Base-by-base conservation (phyloP, 2,888 invertebrate genomes). In the Leptogaster cylindrica region DNA sequence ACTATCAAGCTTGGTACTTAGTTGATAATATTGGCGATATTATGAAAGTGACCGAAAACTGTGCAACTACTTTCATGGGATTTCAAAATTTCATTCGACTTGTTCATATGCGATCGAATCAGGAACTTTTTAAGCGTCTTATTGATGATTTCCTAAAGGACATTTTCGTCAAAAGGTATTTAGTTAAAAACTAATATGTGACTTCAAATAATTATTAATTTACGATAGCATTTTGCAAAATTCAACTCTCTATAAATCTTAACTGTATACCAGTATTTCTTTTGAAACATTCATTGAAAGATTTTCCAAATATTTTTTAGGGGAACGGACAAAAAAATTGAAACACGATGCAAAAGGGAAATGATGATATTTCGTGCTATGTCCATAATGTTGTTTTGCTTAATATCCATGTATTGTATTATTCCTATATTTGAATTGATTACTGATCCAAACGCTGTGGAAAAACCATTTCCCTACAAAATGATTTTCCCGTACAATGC, bases 11-110 rank as follows among this genome's bases (percentile, higher is more conserved):
- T 0, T 73, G 73, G 2, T 81, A 78, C 73, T 70, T 81, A 58
- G 25, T 77, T 1, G 71, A 72, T 25, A 75, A 77, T 12, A 73
- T 80, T 7, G 75, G 75, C 2, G 77, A 81, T 72, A 79, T 81
- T 8, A 72, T 78, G 8, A 77, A 77, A 70, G 76, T 77, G 0
- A 79, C 81, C 1, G 81, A 81, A 68, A 80, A 78, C 68, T 79
- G 81, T 50, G 80, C 80, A 66, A 78, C 79, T 1, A 79, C 81
- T 3, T 76, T 81, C 55, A 81, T 81, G 81, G 81, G 81, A 0
- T 69, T 74, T 0, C 72, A 80, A 2, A 80, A 78, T 69, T 77
- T 80, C 55, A 71, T 81, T 6, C 75, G 81, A 7, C 70, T 81
- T 33, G 65, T 81, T n/a, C 80, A 81, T 51, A 71, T 81, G 50